Conservation (phyloP, 92 coral and sea anemone species). For the Phymanthus crucifer region DNA sequence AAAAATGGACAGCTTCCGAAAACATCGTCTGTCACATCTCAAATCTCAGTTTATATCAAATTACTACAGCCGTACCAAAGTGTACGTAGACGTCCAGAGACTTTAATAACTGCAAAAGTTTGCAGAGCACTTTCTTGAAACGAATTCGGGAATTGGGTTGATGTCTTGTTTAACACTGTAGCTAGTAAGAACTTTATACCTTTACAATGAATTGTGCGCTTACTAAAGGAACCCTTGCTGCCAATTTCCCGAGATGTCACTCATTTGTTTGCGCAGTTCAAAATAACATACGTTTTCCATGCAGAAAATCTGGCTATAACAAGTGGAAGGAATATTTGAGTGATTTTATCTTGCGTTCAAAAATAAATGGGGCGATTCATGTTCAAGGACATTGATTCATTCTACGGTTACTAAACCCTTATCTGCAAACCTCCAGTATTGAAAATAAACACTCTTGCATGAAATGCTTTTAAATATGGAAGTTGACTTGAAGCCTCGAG, state of each 20-base stretch:
- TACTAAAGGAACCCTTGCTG: background rate
- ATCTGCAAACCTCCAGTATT: too few species aligned
- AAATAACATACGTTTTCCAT: background rate
- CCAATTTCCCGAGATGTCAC: conserved; percentile 5
- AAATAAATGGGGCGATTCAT: background rate
- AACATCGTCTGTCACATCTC: background rate
- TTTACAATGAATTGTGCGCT: background rate
- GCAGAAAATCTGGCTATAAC: background rate
- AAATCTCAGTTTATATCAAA: background rate
- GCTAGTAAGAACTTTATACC: too few species aligned
- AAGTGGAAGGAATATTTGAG: background rate
- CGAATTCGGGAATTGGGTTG: too few species aligned
- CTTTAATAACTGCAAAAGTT: background rate
- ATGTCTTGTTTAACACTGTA: too few species aligned
- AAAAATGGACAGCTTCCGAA: background rate
- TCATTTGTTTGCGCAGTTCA: background rate
- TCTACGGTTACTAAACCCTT: background rate
- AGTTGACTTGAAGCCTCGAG: background rate
- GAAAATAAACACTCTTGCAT: background rate
- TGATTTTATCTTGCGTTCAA: background rate
- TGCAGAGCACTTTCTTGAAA: too few species aligned
- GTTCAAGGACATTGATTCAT: background rate
- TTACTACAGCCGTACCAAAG: background rate
- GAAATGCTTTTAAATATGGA: background rate
- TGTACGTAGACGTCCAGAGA: too few species aligned